Evolutionary conservation across 2,888 invertebrate species (phyloP).

Genomic region (Andrena camellia): DNA sequence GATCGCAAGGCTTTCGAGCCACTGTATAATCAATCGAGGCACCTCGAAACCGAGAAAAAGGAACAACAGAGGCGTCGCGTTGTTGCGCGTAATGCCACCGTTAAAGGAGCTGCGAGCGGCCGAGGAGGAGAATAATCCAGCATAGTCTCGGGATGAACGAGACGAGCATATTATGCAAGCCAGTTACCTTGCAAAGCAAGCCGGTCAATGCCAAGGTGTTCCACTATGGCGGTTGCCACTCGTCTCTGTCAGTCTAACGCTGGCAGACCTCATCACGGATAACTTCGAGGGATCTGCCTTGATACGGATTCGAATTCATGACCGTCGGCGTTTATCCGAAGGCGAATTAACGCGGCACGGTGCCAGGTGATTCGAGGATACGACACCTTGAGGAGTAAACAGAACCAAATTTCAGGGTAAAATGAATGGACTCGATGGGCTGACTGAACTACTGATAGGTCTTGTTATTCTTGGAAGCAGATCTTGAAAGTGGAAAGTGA

Average conservation of each 20-base stretch:
- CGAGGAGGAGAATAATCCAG: slow-evolving; percentile 59
- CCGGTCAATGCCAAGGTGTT: slow-evolving; percentile 85
- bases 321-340: slow-evolving; percentile 11
- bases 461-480: too few relatives aligned
- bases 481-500: too few relatives aligned
- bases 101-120: slow-evolving; percentile 22
- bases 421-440: background rate
- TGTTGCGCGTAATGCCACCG: slow-evolving; percentile 31
- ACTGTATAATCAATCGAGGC: background rate
- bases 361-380: slow-evolving; percentile 1
- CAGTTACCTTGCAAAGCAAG: slow-evolving; percentile 79
- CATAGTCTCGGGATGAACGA: slow-evolving; percentile 80
- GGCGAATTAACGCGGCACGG: slow-evolving; percentile 18
- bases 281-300: slow-evolving; percentile 42
- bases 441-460: background rate
- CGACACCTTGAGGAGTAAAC: slow-evolving; percentile 4
- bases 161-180: slow-evolving; percentile 83
- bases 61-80: background rate
- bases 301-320: slow-evolving; percentile 1
- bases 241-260: slow-evolving; percentile 57
- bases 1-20: background rate
- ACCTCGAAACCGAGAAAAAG: background rate
- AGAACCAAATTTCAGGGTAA: background rate
- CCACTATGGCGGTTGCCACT: slow-evolving; percentile 67
- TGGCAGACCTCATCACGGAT: slow-evolving; percentile 49